Conservation (phyloP, 2,113 vertebrate species). For the Capra hircus region DNA sequence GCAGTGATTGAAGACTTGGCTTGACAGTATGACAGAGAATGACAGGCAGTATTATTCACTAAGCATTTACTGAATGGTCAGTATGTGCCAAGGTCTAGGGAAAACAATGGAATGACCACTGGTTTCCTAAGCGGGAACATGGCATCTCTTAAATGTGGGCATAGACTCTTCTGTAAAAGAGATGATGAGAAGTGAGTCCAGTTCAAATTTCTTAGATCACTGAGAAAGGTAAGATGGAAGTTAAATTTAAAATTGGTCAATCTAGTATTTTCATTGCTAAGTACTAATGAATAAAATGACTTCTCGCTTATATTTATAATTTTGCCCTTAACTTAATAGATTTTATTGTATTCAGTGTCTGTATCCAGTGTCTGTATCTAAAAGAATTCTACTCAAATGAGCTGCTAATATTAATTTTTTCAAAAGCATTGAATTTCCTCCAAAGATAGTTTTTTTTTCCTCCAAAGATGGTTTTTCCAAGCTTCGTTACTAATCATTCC, state of each 20-base stretch:
- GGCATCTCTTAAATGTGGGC: background rate
- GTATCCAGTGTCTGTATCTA: background rate
- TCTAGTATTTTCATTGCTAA: background rate
- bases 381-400: background rate
- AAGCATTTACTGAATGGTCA: background rate
- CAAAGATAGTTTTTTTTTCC: background rate
- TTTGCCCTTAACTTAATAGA: background rate
- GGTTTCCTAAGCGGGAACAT: background rate
- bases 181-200: background rate
- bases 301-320: background rate
- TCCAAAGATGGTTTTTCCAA: background rate
- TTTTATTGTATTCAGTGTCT: background rate
- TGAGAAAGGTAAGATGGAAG: background rate
- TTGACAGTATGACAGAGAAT: background rate
- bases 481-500: background rate
- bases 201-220: background rate
- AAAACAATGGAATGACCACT: background rate
- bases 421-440: background rate
- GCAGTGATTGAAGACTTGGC: background rate
- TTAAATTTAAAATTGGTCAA: background rate
- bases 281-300: conserved; percentile 6
- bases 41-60: background rate
- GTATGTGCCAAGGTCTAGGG: background rate
- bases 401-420: background rate
- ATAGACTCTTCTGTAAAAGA: background rate